phyloP scores from a whole-genome alignment of 2,797 vertebrate species.

The Pogonophryne albipinna region DNA sequence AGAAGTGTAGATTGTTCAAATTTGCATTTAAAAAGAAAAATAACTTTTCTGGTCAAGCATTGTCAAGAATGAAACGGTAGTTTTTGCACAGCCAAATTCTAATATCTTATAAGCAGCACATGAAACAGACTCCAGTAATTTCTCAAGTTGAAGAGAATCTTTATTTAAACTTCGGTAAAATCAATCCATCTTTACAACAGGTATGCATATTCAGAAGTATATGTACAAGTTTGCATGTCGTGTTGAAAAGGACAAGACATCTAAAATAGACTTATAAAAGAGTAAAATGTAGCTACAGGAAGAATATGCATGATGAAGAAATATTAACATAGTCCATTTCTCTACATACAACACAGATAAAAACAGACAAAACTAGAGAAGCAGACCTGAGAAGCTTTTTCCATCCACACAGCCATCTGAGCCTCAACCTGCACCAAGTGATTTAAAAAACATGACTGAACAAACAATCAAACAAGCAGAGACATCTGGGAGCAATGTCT shows the following conservation, averaged over 20 bases:
- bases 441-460: neutral
- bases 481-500: neutral
- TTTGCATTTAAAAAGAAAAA: too few species aligned
- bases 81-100: neutral
- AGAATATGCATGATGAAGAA: slow-evolving; percentile 73
- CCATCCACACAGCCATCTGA: neutral
- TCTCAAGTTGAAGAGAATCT: slow-evolving; percentile 58
- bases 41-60: too few species aligned
- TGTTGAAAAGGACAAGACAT: slow-evolving; percentile 51
- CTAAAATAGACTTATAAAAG: slow-evolving; percentile 42
- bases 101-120: neutral
- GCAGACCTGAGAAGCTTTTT: slow-evolving; percentile 30
- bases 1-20: too few species aligned
- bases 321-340: slow-evolving; percentile 53
- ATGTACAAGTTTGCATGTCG: slow-evolving; percentile 75
- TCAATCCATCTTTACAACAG: slow-evolving; percentile 72
- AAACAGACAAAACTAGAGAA: slow-evolving; percentile 44
- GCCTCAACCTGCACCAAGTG: neutral
- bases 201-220: slow-evolving; percentile 67
- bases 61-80: too few species aligned
- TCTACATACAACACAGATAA: slow-evolving; percentile 49
- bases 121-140: neutral
- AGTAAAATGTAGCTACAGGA: slow-evolving; percentile 38
- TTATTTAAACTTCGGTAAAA: slow-evolving; percentile 75
- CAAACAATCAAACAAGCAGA: slow-evolving; percentile 9